Percentiles rank a stretch among this genome's conserved stretches.
These are phyloP conservation scores for Nasua narica DNA, from an alignment of 2,797 vertebrate genomes.

Conservation along the genomic window DNA sequence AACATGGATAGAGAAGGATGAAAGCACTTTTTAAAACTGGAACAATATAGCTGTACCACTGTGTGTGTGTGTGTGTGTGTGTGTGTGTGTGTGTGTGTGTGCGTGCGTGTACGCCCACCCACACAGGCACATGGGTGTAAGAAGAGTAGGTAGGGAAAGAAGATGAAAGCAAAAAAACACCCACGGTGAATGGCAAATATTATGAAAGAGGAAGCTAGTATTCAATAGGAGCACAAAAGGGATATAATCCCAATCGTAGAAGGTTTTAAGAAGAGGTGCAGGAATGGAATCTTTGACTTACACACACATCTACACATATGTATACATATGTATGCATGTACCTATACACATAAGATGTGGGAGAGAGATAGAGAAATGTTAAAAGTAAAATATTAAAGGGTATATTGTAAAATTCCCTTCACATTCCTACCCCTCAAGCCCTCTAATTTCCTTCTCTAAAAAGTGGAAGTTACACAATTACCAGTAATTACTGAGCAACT, in stretches of 20 bases:
- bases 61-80: background rate
- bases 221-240: background rate
- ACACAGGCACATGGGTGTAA: fast-evolving
- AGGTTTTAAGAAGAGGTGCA: background rate
- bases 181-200: background rate
- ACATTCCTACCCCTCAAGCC: background rate
- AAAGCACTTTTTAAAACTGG: background rate
- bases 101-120: fast-evolving
- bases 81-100: too few relatives aligned
- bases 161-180: background rate
- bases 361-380: background rate
- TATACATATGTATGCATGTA: too few relatives aligned
- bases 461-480: background rate
- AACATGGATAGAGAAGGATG: background rate
- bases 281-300: background rate
- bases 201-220: fast-evolving
- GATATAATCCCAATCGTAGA: background rate
- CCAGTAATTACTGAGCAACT: background rate
- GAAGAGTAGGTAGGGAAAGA: background rate
- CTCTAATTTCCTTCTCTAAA: background rate
- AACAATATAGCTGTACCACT: background rate
- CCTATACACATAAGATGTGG: background rate
- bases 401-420: background rate
- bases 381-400: background rate
- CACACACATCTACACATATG: background rate